phyloP scores from a whole-genome alignment of 2,113 vertebrate species.

The Pachycephala philippinensis region DNA sequence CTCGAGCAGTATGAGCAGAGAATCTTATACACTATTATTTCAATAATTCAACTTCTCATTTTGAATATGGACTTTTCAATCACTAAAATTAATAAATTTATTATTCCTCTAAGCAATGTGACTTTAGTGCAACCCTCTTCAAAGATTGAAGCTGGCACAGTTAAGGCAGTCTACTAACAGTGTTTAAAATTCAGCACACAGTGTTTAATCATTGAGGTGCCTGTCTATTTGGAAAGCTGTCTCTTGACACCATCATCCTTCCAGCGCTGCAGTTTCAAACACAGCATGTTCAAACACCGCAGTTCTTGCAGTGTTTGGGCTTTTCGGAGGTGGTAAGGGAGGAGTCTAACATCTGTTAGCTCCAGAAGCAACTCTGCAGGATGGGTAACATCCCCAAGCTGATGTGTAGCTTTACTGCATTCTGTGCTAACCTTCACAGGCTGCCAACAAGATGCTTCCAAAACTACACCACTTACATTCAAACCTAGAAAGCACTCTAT shows the following conservation, averaged over 20 bases:
- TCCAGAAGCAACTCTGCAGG: background rate
- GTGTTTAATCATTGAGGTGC: background rate
- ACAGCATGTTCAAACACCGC: background rate
- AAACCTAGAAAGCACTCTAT: background rate
- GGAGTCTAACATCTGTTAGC: background rate
- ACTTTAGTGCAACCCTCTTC: background rate
- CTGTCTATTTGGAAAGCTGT: background rate
- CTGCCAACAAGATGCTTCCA: background rate
- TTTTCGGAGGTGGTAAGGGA: background rate
- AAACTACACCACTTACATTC: background rate
- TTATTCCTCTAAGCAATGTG: background rate
- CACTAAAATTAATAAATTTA: background rate
- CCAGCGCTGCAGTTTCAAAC: background rate
- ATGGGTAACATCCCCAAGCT: background rate
- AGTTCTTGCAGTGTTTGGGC: background rate
- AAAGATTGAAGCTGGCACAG: background rate
- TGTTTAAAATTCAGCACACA: background rate
- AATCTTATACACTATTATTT: background rate
- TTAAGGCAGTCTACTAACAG: slow-evolving; percentile 23
- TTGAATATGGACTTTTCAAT: background rate
- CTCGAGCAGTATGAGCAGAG: accelerated
- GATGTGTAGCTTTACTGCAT: background rate
- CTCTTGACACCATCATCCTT: background rate
- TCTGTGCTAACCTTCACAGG: background rate
- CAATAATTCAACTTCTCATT: background rate